Evolutionary conservation across 2,113 vertebrate species (phyloP), one percentile per base, ranked within the genome.

Genomic region (Pituophis catenifer): DNA sequence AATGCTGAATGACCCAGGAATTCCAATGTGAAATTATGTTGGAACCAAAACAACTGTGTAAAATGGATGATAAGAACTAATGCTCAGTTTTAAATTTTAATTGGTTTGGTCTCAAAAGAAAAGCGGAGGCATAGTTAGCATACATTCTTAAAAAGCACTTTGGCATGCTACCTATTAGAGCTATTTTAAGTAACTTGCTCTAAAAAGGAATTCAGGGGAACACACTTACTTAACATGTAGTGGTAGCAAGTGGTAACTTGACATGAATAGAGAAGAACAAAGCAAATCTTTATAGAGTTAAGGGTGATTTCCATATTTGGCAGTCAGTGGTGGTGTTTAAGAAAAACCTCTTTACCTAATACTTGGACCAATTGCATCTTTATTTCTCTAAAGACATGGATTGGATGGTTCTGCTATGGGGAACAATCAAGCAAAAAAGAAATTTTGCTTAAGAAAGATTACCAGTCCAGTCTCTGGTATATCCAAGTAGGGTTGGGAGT

Each of bases 21-120:
- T 87, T 97, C 93, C 94, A 95, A 24, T 94, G 97, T 94, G 92
- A 97, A 97, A 95, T 97, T 13, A 21, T 95, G 95, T 96, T 96
- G 90, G 88, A 97, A 94, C 91, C 90, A 95, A 97, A 97, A 93
- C 91, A 96, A 95, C 91, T 93, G 96, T 98, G 95, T 97, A 98
- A 98, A 98, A 98, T 98, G 96, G 94, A 97, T 97, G 94, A 96
- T 96, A 95, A 92, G 87, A 96, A 93, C 95, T 98, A 98, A 96
- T 97, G 96, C 93, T 96, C 55, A 81, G 86, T 33, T 97, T 98
- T 96, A 98, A 97, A 94, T 96, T 97, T 98, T 98, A 96, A 97
- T 97, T 95, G 92, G 53, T 92, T 94, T 50, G 90, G 17, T 95
- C 87, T 94, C 96, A 62, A 91, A 96, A 93, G 86, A 90, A 93